Percentiles rank a stretch among this genome's conserved stretches.
These are phyloP conservation scores for Battus philenor DNA, from an alignment of 1,140 invertebrate species.

Conservation along the genomic window DNA sequence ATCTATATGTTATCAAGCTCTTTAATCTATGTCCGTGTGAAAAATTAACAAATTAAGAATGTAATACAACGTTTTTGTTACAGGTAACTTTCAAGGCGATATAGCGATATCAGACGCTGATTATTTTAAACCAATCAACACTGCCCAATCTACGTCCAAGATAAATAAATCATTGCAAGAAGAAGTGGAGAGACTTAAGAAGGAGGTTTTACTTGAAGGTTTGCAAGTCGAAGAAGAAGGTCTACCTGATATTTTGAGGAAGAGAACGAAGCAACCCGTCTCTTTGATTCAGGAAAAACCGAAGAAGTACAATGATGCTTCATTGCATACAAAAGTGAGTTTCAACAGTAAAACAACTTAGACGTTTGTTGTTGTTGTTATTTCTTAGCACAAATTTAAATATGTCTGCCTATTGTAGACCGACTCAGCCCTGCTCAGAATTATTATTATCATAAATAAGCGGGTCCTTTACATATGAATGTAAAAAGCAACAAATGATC, in stretches of 20 bases:
- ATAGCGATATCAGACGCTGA: constrained; percentile 84
- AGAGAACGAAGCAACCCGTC: constrained; percentile 79
- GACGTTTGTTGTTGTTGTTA: too few relatives aligned
- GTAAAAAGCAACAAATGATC: too few relatives aligned
- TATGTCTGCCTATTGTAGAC: too few relatives aligned
- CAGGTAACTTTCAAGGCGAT: constrained; percentile 88
- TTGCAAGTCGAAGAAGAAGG: constrained; percentile 89
- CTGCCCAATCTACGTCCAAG: constrained; percentile 68
- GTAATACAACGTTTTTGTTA: constrained; percentile 30
- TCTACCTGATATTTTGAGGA: constrained; percentile 81
- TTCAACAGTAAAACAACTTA: too few relatives aligned
- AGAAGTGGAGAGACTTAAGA: constrained; percentile 85
- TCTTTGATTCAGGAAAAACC: constrained; percentile 60
- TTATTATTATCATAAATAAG: too few relatives aligned
- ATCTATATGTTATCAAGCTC: too few relatives aligned
- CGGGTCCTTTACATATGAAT: too few relatives aligned
- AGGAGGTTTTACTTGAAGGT: constrained; percentile 86
- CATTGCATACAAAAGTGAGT: constrained; percentile 58
- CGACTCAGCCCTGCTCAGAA: too few relatives aligned
- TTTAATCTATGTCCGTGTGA: too few relatives aligned
- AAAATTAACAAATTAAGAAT: too few relatives aligned
- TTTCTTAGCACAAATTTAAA: too few relatives aligned
- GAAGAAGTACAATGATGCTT: constrained; percentile 76
- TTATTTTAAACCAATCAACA: constrained; percentile 61
- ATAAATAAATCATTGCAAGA: constrained; percentile 82